Evolutionary conservation across 2,113 vertebrate species (phyloP).

Genomic region (Mus musculus): DNA sequence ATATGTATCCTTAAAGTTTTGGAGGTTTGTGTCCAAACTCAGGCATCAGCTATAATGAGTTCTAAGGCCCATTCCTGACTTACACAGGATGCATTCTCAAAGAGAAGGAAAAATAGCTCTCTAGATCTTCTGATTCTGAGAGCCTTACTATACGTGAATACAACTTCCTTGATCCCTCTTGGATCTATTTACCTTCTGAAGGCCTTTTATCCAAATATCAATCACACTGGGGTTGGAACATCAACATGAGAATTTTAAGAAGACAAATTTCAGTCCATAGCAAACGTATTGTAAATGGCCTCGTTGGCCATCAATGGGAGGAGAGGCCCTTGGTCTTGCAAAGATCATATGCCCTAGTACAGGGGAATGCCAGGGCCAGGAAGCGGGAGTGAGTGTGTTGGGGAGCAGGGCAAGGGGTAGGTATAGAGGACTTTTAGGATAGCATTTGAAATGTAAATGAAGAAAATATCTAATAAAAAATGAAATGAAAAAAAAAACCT

Average conservation of each 20-base stretch:
- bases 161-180: background rate
- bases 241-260: background rate
- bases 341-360: too few species aligned
- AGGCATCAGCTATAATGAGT: too few species aligned
- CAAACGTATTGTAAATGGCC: background rate
- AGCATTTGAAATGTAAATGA: too few species aligned
- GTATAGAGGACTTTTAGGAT: too few species aligned
- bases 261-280: background rate
- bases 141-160: background rate
- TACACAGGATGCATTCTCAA: background rate
- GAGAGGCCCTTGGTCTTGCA: too few species aligned
- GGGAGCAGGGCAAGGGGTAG: too few species aligned
- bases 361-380: too few species aligned
- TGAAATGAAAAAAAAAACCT: too few species aligned
- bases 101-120: background rate
- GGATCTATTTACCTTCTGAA: background rate
- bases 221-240: background rate
- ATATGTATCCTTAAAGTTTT: background rate
- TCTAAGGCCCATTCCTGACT: background rate
- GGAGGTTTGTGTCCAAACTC: background rate
- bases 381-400: too few species aligned
- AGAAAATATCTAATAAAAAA: too few species aligned
- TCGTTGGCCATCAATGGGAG: too few species aligned
- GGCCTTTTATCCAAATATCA: too few species aligned
- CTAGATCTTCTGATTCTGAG: background rate